A percentile compares a stretch with the other conserved stretches of the same genome.
Evolutionary conservation across 2,888 invertebrate species (phyloP).

Genomic region (Melanophora roralis): DNA sequence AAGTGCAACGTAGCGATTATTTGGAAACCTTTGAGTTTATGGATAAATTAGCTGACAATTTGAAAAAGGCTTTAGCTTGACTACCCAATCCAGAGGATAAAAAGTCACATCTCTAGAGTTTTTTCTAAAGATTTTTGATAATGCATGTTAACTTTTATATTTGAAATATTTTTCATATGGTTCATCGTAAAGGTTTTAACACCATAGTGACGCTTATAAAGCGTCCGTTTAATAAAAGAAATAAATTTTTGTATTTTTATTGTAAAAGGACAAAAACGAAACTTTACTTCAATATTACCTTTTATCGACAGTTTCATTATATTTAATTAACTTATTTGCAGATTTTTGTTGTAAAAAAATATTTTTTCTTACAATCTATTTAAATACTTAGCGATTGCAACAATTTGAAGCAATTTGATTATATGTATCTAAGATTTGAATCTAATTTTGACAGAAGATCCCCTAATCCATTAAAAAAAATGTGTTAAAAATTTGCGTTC

Average conservation of each 20-base stretch:
- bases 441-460: too few relatives aligned
- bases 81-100: conserved; percentile 55
- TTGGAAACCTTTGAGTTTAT: conserved; percentile 98
- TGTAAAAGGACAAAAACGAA: conserved; percentile 7
- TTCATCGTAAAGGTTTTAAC: conserved; percentile 1
- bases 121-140: conserved; percentile 16
- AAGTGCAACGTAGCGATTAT: conserved; percentile 86
- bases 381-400: too few relatives aligned
- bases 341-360: too few relatives aligned
- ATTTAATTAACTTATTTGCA: too few relatives aligned
- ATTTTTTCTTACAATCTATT: too few relatives aligned
- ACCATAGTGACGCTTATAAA: conserved; percentile 44
- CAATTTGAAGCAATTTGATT: too few relatives aligned
- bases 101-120: conserved; percentile 56
- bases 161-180: too few relatives aligned
- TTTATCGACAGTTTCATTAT: too few relatives aligned
- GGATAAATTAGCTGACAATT: conserved; percentile 94
- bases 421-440: too few relatives aligned
- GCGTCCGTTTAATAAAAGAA: conserved; percentile 30
- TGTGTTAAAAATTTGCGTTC: too few relatives aligned
- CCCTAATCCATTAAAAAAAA: too few relatives aligned
- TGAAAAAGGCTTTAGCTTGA: conserved; percentile 78
- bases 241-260: conserved; percentile 36
- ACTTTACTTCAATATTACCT: not conserved
- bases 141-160: too few relatives aligned